Percentiles rank a stretch among this genome's conserved stretches.
Conservation (phyloP, 23 tunicate genomes). For the Ciona savignyi region DNA sequence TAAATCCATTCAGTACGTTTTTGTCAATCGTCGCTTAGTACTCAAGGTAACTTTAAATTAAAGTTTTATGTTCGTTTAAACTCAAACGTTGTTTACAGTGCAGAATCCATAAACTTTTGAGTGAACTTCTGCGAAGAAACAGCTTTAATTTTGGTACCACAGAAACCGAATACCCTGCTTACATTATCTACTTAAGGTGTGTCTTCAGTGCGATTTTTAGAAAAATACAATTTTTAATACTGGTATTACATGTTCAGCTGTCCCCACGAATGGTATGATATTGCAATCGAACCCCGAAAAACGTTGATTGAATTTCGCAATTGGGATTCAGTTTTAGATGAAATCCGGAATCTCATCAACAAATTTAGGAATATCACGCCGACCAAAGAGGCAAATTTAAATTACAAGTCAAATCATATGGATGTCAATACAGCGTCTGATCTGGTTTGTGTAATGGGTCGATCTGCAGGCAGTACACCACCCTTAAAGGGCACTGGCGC, state of each 20-base stretch:
- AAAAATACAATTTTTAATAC: no score
- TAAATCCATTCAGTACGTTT: no score
- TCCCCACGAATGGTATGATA: constrained; percentile 22
- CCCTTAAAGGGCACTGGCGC: background rate
- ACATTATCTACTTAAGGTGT: background rate
- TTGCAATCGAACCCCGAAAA: constrained; percentile 27
- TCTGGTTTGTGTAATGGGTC: constrained; percentile 18
- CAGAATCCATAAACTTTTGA: no score
- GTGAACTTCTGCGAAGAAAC: no score
- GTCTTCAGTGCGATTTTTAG: background rate
- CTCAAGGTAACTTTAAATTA: no score
- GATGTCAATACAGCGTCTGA: constrained; percentile 7
- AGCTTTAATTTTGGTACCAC: background rate
- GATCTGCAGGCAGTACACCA: background rate
- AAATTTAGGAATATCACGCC: background rate
- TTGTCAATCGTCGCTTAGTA: no score
- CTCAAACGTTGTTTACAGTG: no score
- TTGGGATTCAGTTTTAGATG: constrained; percentile 13
- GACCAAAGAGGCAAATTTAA: background rate
- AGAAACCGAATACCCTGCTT: background rate
- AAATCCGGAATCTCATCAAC: background rate
- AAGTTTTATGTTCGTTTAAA: no score
- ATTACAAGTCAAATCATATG: no score
- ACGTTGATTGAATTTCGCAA: constrained; percentile 30
- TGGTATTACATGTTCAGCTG: constrained; percentile 16